phyloP scores from a whole-genome alignment of 2,888 invertebrate genomes.

The Agrochola circellaris region DNA sequence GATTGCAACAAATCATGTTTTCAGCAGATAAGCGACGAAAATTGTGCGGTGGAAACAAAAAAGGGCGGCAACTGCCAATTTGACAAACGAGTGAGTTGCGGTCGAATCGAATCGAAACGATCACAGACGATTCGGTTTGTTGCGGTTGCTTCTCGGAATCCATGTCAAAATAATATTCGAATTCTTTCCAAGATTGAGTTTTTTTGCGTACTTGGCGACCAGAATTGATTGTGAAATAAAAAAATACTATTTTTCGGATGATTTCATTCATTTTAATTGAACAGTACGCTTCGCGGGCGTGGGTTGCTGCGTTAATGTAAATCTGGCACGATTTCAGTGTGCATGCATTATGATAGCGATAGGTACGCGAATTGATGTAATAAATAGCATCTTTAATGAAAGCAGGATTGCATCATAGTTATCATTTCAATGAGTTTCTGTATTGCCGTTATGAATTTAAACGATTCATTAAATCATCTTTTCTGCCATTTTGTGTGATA shows the following conservation, averaged over 20 bases:
- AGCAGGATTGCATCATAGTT: conserved; percentile 49
- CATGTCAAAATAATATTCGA: conserved; percentile 68
- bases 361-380: conserved; percentile 46
- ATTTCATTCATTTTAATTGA: conserved; percentile 61
- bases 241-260: conserved; percentile 39
- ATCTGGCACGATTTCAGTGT: conserved; percentile 65
- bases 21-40: conserved; percentile 33
- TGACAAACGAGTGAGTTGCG: conserved; percentile 78
- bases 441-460: conserved; percentile 36
- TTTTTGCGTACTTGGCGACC: conserved; percentile 59
- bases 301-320: conserved; percentile 40
- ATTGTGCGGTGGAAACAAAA: conserved; percentile 57
- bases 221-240: conserved; percentile 48
- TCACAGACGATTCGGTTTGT: conserved; percentile 71
- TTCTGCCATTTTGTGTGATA: conserved; percentile 26
- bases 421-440: conserved; percentile 50
- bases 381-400: conserved; percentile 65
- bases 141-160: conserved; percentile 70
- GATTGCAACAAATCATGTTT: not conserved
- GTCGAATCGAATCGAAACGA: conserved; percentile 75
- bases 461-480: conserved; percentile 31
- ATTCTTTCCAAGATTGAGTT: conserved; percentile 62
- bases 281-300: conserved; percentile 28
- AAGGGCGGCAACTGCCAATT: conserved; percentile 74
- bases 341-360: conserved; percentile 60